These are phyloP conservation scores for Gasteruption jaculator DNA, from an alignment of 2,888 invertebrate genomes.

Conservation along the genomic window DNA sequence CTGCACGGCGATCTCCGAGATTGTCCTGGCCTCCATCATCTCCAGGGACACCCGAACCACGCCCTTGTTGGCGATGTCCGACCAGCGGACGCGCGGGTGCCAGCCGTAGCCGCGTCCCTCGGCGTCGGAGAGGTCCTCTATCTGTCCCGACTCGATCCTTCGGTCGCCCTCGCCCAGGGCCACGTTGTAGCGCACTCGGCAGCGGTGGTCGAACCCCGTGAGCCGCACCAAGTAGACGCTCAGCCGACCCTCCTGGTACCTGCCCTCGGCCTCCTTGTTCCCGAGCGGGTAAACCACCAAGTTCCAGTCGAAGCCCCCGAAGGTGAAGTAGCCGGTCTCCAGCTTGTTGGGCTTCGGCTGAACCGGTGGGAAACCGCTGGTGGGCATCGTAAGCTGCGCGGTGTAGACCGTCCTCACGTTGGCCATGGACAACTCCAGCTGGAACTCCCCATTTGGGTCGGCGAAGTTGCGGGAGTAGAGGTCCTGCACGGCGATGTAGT, in stretches of 20 bases:
- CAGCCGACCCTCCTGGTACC: conserved; percentile 50
- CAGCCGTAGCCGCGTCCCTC: conserved; percentile 70
- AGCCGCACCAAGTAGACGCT: conserved; percentile 65
- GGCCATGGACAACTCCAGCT: conserved; percentile 73
- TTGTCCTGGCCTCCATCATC: conserved; percentile 68
- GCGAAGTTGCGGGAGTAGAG: conserved; percentile 69
- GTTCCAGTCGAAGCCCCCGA: conserved; percentile 81
- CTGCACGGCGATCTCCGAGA: conserved; percentile 59
- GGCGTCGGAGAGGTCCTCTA: conserved; percentile 68
- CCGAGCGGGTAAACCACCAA: conserved; percentile 61
- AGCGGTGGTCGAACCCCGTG: conserved; percentile 78
- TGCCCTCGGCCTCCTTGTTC: conserved; percentile 53
- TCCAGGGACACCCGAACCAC: conserved; percentile 67
- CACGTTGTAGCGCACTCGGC: conserved; percentile 69
- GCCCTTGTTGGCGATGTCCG: conserved; percentile 59
- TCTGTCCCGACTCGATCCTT: conserved; percentile 64
- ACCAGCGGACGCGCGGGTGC: conserved; percentile 62
- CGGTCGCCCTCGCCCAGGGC: conserved; percentile 67
- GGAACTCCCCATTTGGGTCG: conserved; percentile 76
- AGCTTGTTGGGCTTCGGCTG: conserved; percentile 51
- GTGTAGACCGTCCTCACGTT: conserved; percentile 72
- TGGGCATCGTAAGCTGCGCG: conserved; percentile 55
- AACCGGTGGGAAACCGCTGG: conserved; percentile 40
- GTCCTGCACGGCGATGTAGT: conserved; percentile 69
- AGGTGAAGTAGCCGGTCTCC: conserved; percentile 69